Evolutionary conservation across 2,888 invertebrate genomes (phyloP), one percentile per base, ranked within the genome.

Genomic region (Eupeodes luniger): DNA sequence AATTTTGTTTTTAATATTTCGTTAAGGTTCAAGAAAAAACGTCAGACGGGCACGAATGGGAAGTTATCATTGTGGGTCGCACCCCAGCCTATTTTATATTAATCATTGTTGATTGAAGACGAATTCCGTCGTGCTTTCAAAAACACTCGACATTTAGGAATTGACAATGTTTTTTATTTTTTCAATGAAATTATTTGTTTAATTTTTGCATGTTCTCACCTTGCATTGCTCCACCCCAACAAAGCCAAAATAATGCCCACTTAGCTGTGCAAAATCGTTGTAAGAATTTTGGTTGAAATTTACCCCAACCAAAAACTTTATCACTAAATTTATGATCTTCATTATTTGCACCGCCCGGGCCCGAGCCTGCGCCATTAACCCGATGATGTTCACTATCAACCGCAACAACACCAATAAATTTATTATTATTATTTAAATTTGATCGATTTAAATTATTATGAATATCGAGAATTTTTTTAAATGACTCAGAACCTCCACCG

Each of bases 221-320:
- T 95, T 97, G 97, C 91, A 97, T 94, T 55, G 96, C 96, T 0
- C 96, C 96, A 6, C 96, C 96, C 96, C 96, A 96, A 92, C 97
- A 97, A 0, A 97, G 94, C 95, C 96, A 97, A 93, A 97, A 96
- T 5, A 97, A 95, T 34, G 96, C 96, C 96, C 97, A 97, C 92
- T 96, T 96, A 16, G 97, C 95, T 1, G 95, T 96, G 19, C 96
- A 94, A 93, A 96, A 96, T 75, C 95, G 92, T 93, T 97, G 97
- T 89, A 96, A 94, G 93, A 95, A 95, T 55, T 92, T 91, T 0
- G 97, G 97, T 74, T 95, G 94, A 91, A 96, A 94, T 91, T 94
- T 93, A 6, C 95, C 95, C 96, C 96, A 96, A 47, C 97, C 97
- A 92, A 96, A 97, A 44, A 90, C 89, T 70, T 89, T 90, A 44